Base-by-base conservation (phyloP, 1,140 invertebrate genomes). In the Amyelois transitella region DNA sequence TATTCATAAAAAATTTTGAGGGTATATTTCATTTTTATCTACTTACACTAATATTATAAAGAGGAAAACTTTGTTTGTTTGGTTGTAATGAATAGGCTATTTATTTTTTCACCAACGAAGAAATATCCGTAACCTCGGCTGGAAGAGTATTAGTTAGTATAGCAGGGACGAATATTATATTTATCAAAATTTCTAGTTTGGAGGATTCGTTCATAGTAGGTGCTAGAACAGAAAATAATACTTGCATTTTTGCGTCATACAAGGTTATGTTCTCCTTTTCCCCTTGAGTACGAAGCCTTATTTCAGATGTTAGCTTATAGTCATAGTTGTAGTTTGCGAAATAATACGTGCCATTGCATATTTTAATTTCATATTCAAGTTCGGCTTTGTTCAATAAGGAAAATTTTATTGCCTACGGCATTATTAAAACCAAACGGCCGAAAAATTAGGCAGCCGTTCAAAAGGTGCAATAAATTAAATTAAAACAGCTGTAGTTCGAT, bases 231-330 rank as follows among this genome's bases (percentile, higher is more conserved):
- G 54, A 21, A 28, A 66, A 66, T 28, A 69, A 25, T 2, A 47
- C 53, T 10, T 62, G 51, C 64, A 67, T 70, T 24, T 43, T 20
- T 4, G 64, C 21, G 0, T 63, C 6, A 38, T 62, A 69, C 19
- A 63, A 53, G 6, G 32, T 43, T n/a, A 53, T 44, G n/a, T 53
- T 53, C 21, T 53, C 51, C 5, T 21, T 14, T 44, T 28, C 48
- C 5, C 62, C 65, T 50, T 65, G 65, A 12, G 67, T 64, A 18
- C 67, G 51, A 14, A 44, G 2, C 7, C 53, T 56, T 43, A 67
- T 65, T 56, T 69, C 62, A 10, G 43, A 53, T 8, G 59, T 44
- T n/a, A 71, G 49, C n/a, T 52, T 28, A 25, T 64, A 45, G 18
- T 67, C 47, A 25, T 71, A 62, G 22, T 24, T 24, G 25, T 32